Evolutionary conservation across 2,888 invertebrate species (phyloP).

Genomic region (Ophioninae sp.): DNA sequence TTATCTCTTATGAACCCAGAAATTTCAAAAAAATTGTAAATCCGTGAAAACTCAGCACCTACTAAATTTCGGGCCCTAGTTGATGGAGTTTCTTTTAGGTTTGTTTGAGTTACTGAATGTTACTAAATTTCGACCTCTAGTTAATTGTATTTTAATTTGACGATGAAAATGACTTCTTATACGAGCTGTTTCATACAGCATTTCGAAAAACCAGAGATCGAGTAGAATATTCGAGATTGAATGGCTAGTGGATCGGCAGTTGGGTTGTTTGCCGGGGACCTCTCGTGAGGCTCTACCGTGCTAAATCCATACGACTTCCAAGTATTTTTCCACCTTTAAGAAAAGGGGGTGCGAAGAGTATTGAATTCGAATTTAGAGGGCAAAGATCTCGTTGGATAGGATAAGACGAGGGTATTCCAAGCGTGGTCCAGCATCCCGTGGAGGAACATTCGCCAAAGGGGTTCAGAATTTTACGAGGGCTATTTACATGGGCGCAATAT

Average conservation of each 20-base stretch:
- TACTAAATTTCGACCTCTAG: too few species aligned
- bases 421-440: slow-evolving; percentile 64
- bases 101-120: too few species aligned
- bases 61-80: too few species aligned
- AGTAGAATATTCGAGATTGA: background rate
- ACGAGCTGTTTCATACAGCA: background rate
- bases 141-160: too few species aligned
- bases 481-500: slow-evolving; percentile 80
- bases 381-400: slow-evolving; percentile 65
- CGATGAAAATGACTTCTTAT: too few species aligned
- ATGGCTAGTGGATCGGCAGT: slow-evolving; percentile 28
- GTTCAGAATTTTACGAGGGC: slow-evolving; percentile 75
- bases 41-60: too few species aligned
- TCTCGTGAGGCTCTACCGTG: background rate
- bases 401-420: slow-evolving; percentile 49
- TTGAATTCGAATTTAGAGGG: slow-evolving; percentile 71
- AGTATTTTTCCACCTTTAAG: slow-evolving; percentile 24
- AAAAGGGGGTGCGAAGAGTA: slow-evolving; percentile 60
- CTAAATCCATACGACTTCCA: background rate
- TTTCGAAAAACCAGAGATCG: background rate
- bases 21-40: too few species aligned
- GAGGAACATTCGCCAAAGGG: slow-evolving; percentile 68
- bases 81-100: too few species aligned
- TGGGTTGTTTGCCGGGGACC: slow-evolving; percentile 38
- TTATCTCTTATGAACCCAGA: too few species aligned